A percentile compares a stretch with the other conserved stretches of the same genome.
These are phyloP conservation scores for Brachystomella parvula DNA, from an alignment of 1,140 invertebrate species.

Conservation along the genomic window DNA sequence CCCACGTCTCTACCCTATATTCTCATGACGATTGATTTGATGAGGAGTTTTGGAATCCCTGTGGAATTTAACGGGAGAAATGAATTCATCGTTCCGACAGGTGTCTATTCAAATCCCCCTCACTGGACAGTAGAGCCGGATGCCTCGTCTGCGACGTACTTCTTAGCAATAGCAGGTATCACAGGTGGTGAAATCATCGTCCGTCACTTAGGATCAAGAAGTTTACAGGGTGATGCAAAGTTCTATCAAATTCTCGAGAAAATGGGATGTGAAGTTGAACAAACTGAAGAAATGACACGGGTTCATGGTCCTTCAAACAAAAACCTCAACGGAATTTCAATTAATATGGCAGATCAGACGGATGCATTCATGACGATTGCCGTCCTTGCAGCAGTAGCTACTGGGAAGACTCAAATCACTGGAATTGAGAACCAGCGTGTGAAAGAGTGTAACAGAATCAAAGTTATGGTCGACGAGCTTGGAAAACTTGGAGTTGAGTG, in stretches of 20 bases:
- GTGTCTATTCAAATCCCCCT: not conserved
- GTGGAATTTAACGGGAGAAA: not conserved
- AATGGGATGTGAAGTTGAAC: constrained; percentile 9
- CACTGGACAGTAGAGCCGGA: not conserved
- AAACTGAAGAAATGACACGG: not conserved
- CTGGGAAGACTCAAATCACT: not conserved
- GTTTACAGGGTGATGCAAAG: constrained; percentile 1
- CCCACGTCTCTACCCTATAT: not conserved
- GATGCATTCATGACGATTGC: constrained; percentile 11
- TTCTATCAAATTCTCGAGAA: not conserved
- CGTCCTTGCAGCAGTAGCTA: not conserved
- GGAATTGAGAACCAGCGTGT: constrained; percentile 14
- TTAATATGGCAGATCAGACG: constrained; percentile 5
- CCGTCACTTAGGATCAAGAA: not conserved
- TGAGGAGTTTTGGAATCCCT: constrained; percentile 3
- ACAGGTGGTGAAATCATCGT: not conserved
- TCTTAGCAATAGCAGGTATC: constrained; percentile 4
- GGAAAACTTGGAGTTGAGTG: not conserved
- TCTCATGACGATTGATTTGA: not conserved
- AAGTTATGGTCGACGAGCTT: not conserved
- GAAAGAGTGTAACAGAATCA: constrained; percentile 11
- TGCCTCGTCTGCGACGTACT: constrained; percentile 2
- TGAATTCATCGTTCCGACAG: not conserved
- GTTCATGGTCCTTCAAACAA: not conserved
- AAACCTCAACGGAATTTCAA: not conserved